These are phyloP conservation scores for Gallirallus australis DNA, from an alignment of 2,797 vertebrate species.

Conservation along the genomic window DNA sequence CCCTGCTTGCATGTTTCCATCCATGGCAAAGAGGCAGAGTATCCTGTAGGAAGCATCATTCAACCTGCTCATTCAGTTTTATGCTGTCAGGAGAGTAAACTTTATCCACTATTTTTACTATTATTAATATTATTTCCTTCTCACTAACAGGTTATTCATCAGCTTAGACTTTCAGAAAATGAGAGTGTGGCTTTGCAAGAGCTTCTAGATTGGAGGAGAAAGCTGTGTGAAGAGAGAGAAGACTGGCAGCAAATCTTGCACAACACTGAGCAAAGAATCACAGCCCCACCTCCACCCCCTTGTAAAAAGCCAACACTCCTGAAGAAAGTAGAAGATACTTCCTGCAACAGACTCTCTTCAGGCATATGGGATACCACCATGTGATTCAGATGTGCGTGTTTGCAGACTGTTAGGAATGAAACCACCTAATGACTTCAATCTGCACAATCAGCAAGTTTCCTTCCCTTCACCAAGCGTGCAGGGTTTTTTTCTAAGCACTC, in stretches of 20 bases:
- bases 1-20: not conserved
- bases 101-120: not conserved
- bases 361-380: slow-evolving; percentile 77
- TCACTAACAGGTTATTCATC: slow-evolving; percentile 85
- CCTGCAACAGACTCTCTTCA: slow-evolving; percentile 72
- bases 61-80: not conserved
- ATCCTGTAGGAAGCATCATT: not conserved
- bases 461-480: not conserved
- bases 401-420: not conserved
- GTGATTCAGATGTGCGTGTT: slow-evolving; percentile 20
- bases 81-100: not conserved
- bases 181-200: slow-evolving; percentile 86
- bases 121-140: not conserved
- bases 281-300: slow-evolving; percentile 82
- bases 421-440: not conserved
- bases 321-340: slow-evolving; percentile 82
- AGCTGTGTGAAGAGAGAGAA: slow-evolving; percentile 85
- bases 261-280: slow-evolving; percentile 76
- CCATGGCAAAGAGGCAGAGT: not conserved
- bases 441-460: slow-evolving; percentile 29
- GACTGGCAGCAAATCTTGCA: slow-evolving; percentile 84
- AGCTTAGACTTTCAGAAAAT: slow-evolving; percentile 84
- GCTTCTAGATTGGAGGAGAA: slow-evolving; percentile 88
- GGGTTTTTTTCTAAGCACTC: slow-evolving; percentile 27
- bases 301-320: slow-evolving; percentile 83